A percentile compares a stretch with the other conserved stretches of the same genome.
phyloP scores from a whole-genome alignment of 2,888 invertebrate genomes.

The Antheraea yamamai region DNA sequence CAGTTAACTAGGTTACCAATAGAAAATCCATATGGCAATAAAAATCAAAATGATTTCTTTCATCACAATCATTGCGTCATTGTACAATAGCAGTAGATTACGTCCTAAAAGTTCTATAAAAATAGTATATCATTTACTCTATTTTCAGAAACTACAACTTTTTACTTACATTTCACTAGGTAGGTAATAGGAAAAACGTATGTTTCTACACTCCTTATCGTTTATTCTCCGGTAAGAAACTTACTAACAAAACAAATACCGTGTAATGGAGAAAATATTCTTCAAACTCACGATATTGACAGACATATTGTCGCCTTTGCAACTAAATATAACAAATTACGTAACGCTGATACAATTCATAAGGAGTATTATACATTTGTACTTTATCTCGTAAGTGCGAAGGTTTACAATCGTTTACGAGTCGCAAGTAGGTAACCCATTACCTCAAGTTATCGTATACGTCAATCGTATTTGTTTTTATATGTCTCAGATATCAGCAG shows the following conservation, averaged over 20 bases:
- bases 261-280: background rate
- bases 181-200: background rate
- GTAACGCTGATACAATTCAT: conserved; percentile 14
- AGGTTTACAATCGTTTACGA: background rate
- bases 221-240: background rate
- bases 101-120: too few species aligned
- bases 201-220: background rate
- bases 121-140: too few species aligned
- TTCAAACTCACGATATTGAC: background rate
- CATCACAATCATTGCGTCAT: background rate
- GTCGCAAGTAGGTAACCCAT: background rate
- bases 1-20: too few species aligned
- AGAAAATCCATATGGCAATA: too few species aligned
- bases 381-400: background rate
- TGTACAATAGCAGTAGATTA: background rate
- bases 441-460: conserved; percentile 18
- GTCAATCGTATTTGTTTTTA: conserved; percentile 20
- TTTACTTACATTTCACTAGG: too few species aligned
- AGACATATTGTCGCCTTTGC: conserved; percentile 20
- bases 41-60: background rate
- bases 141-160: too few species aligned
- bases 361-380: conserved; percentile 7
- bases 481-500: conserved; percentile 13
- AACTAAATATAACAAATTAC: conserved; percentile 13
- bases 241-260: background rate